Evolutionary conservation across 2,113 vertebrate species (phyloP).

Genomic region (Danionella cerebrum): DNA sequence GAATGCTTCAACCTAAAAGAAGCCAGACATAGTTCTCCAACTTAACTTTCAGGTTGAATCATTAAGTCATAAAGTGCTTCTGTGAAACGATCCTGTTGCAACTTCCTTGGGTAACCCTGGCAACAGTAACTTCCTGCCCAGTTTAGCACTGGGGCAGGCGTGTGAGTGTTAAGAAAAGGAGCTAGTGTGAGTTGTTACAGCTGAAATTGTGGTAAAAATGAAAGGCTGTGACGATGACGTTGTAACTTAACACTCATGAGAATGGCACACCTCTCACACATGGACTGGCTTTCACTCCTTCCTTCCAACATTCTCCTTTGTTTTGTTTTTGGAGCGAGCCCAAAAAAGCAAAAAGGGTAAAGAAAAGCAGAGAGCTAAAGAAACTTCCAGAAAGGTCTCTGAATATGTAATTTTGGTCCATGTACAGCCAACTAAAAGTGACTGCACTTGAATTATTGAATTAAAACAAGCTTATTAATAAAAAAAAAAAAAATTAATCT

Average conservation of each 20-base stretch:
- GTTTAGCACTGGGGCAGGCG: neutral
- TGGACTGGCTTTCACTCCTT: neutral
- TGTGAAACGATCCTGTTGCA: constrained; percentile 6
- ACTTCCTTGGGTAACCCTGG: constrained; percentile 1
- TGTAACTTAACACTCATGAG: constrained; percentile 38
- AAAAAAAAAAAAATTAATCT: too few relatives aligned
- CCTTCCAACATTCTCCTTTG: neutral
- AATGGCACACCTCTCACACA: neutral
- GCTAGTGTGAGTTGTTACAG: neutral
- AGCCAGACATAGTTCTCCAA: too few relatives aligned
- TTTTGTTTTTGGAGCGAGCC: neutral
- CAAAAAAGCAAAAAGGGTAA: neutral
- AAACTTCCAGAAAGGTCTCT: too few relatives aligned
- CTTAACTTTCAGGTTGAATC: too few relatives aligned
- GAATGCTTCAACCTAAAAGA: neutral
- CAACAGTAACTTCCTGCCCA: constrained; percentile 5
- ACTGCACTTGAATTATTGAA: too few relatives aligned
- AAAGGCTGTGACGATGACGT: neutral
- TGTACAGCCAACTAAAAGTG: too few relatives aligned
- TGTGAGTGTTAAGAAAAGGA: neutral
- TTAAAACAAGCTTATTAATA: too few relatives aligned
- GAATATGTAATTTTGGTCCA: too few relatives aligned
- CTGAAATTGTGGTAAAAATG: neutral
- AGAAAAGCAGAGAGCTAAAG: too few relatives aligned
- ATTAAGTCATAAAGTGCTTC: too few relatives aligned